A percentile compares a stretch with the other conserved stretches of the same genome.
These are phyloP conservation scores for Parotocinclus haroldoi DNA, from an alignment of 2,797 vertebrate species.

Conservation along the genomic window DNA sequence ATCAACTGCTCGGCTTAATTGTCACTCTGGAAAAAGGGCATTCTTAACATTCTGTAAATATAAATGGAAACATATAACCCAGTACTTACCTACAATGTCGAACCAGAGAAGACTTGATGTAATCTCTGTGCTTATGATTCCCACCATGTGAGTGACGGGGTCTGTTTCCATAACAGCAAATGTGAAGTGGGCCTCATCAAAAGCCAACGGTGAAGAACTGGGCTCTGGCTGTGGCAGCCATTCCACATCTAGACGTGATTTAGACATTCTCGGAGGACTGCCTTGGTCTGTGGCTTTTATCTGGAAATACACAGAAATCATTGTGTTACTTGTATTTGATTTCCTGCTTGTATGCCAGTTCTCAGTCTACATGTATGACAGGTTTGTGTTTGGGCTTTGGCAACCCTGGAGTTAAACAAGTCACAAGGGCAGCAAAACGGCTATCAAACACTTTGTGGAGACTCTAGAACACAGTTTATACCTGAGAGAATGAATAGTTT, in stretches of 20 bases:
- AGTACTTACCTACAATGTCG: slow-evolving; percentile 80
- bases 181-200: slow-evolving; percentile 85
- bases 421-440: too few relatives aligned
- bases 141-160: slow-evolving; percentile 91
- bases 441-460: too few relatives aligned
- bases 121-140: slow-evolving; percentile 85
- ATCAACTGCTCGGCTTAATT: too few relatives aligned
- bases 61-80: not conserved
- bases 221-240: slow-evolving; percentile 77
- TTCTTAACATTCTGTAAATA: too few relatives aligned
- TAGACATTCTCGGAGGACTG: slow-evolving; percentile 74
- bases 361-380: too few relatives aligned
- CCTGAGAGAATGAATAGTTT: too few relatives aligned
- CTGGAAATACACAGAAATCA: slow-evolving; percentile 57
- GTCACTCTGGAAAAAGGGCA: too few relatives aligned
- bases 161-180: slow-evolving; percentile 94
- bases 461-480: too few relatives aligned
- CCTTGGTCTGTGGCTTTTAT: slow-evolving; percentile 86
- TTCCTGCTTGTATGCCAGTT: too few relatives aligned
- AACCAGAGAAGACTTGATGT: slow-evolving; percentile 82
- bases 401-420: too few relatives aligned
- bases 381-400: too few relatives aligned
- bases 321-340: too few relatives aligned
- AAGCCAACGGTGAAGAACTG: slow-evolving; percentile 73
- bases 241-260: slow-evolving; percentile 83